These are phyloP conservation scores for Solenodon paradoxus DNA, from an alignment of 2,113 vertebrate genomes.

Conservation along the genomic window DNA sequence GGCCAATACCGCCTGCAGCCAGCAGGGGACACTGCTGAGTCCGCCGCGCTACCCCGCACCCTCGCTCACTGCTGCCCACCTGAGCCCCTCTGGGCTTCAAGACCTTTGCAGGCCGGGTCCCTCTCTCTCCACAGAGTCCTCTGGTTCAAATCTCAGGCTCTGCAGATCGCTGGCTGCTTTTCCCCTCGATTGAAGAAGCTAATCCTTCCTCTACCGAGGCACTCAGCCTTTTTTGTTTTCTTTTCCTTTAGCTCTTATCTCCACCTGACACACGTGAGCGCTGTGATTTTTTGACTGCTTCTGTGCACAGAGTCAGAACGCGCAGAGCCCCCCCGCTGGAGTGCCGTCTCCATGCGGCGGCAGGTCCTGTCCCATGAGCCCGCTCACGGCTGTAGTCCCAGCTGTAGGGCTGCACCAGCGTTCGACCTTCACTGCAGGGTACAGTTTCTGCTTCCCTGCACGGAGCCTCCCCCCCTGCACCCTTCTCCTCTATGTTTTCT, in stretches of 20 bases:
- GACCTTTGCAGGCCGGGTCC: no score
- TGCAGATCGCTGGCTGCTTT: not conserved
- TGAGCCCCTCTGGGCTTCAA: no score
- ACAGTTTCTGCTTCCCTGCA: not conserved
- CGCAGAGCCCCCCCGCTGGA: not conserved
- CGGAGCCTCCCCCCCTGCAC: not conserved
- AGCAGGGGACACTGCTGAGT: no score
- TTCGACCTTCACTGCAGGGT: not conserved
- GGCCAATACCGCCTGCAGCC: no score
- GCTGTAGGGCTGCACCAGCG: not conserved
- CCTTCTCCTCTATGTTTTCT: not conserved
- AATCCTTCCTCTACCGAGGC: not conserved
- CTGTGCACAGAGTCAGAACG: not conserved
- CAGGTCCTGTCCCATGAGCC: not conserved
- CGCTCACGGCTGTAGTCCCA: not conserved
- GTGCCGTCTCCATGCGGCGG: not conserved
- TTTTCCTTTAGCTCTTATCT: not conserved
- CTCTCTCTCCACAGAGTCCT: no score
- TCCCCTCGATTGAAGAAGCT: no score
- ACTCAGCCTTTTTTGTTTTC: not conserved
- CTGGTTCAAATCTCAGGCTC: not conserved
- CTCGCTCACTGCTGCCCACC: no score
- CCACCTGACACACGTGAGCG: not conserved
- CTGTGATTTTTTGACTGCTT: not conserved
- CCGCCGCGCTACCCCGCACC: no score